A percentile compares a stretch with the other conserved stretches of the same genome.
phyloP scores from a whole-genome alignment of 2,888 invertebrate species.

The Nomada ferruginata region DNA sequence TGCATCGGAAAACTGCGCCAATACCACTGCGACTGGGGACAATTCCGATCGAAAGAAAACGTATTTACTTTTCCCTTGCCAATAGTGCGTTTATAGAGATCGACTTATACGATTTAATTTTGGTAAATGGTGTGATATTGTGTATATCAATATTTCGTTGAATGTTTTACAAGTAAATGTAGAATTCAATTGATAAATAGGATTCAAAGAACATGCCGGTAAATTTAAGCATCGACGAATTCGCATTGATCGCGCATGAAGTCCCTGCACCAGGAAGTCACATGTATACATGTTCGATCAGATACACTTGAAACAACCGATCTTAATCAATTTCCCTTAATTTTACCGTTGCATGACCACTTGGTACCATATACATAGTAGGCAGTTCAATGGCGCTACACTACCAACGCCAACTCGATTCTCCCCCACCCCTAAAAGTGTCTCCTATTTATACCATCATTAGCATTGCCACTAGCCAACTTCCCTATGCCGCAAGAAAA shows the following conservation, averaged over 20 bases:
- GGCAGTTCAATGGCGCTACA: constrained; percentile 47
- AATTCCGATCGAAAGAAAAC: background rate
- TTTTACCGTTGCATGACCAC: constrained; percentile 77
- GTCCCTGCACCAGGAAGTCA: constrained; percentile 32
- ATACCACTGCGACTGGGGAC: background rate
- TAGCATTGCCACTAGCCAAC: constrained; percentile 17
- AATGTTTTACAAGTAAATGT: background rate
- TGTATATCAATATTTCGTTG: background rate
- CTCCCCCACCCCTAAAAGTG: background rate
- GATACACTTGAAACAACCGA: constrained; percentile 71
- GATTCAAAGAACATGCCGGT: background rate
- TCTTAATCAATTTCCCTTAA: constrained; percentile 79
- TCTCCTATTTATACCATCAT: constrained; percentile 14
- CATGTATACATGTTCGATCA: constrained; percentile 41
- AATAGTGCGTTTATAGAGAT: too few species aligned
- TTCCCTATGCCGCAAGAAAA: background rate
- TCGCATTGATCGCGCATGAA: constrained; percentile 15
- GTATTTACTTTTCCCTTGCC: background rate
- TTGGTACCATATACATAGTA: constrained; percentile 29
- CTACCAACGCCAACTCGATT: constrained; percentile 17
- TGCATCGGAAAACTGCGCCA: background rate
- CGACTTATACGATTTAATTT: background rate
- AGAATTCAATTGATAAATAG: background rate
- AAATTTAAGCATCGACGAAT: background rate
- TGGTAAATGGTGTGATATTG: background rate